Evolutionary conservation across 1,140 invertebrate species (phyloP).

Genomic region (Choristoneura fumiferana): DNA sequence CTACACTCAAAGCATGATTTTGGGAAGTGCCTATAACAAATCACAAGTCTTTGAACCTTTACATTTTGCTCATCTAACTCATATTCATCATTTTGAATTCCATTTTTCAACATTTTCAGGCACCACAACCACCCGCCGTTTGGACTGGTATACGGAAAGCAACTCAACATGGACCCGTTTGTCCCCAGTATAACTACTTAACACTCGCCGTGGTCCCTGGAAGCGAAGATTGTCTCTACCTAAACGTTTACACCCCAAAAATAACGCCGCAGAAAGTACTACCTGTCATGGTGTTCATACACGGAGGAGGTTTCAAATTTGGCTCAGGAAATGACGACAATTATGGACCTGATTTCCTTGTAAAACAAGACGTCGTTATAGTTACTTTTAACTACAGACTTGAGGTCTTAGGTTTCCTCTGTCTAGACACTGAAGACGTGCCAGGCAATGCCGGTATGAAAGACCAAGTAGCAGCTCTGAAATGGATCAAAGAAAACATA

Average conservation of each 20-base stretch:
- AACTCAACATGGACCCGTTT: no score
- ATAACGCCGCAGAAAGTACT: constrained; percentile 25
- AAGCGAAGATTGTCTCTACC: constrained; percentile 82
- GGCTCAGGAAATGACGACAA: constrained; percentile 63
- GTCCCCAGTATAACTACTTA: constrained; percentile 26
- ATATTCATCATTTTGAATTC: no score
- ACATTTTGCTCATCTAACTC: no score
- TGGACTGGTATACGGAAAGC: no score
- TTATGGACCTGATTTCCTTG: constrained; percentile 74
- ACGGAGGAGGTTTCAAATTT: constrained; percentile 80
- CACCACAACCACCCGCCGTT: no score
- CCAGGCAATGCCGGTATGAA: constrained; percentile 64
- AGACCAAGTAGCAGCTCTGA: constrained; percentile 73
- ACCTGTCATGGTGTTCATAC: constrained; percentile 82
- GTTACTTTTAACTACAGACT: constrained; percentile 82
- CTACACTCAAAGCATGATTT: no score
- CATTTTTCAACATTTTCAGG: no score
- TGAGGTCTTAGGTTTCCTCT: constrained; percentile 78
- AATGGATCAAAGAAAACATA: constrained; percentile 66
- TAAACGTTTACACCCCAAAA: constrained; percentile 81
- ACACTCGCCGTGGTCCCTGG: constrained; percentile 42
- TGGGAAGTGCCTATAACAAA: no score
- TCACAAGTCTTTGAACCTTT: no score
- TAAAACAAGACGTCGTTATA: constrained; percentile 77
- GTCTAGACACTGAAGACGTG: constrained; percentile 31